These are phyloP conservation scores for Drosophila picticornis DNA, from an alignment of 2,888 invertebrate genomes.

Conservation along the genomic window DNA sequence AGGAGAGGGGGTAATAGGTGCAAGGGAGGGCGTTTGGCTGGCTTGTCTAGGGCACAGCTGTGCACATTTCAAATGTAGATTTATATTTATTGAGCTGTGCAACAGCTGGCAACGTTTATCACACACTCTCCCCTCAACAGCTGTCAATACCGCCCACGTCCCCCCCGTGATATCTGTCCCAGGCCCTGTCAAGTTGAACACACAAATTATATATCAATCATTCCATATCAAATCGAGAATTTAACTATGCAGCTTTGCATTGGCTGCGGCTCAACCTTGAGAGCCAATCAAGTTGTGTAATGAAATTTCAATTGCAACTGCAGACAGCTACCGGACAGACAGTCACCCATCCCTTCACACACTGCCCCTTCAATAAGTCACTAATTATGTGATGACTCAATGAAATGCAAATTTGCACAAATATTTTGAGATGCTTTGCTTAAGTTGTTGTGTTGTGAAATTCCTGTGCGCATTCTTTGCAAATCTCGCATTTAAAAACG, in stretches of 20 bases:
- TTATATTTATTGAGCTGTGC: constrained; percentile 51
- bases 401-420: constrained; percentile 52
- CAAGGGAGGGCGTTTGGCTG: background rate
- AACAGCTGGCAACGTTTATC: constrained; percentile 75
- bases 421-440: constrained; percentile 27
- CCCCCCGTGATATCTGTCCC: background rate
- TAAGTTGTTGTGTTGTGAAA: constrained; percentile 45
- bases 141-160: background rate
- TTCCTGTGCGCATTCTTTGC: constrained; percentile 73
- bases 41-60: constrained; percentile 74
- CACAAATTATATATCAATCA: constrained; percentile 73
- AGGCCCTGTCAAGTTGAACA: constrained; percentile 7
- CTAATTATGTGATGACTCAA: constrained; percentile 49
- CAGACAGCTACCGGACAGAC: constrained; percentile 25
- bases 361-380: background rate
- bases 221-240: constrained; percentile 42
- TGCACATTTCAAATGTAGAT: constrained; percentile 63
- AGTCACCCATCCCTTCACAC: fast-evolving
- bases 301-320: constrained; percentile 38
- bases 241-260: constrained; percentile 17
- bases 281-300: constrained; percentile 30
- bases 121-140: constrained; percentile 22
- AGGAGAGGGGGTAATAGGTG: background rate
- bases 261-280: constrained; percentile 29
- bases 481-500: constrained; percentile 60